Conservation (phyloP, 2,888 invertebrate species). For the Gari tellinella region DNA sequence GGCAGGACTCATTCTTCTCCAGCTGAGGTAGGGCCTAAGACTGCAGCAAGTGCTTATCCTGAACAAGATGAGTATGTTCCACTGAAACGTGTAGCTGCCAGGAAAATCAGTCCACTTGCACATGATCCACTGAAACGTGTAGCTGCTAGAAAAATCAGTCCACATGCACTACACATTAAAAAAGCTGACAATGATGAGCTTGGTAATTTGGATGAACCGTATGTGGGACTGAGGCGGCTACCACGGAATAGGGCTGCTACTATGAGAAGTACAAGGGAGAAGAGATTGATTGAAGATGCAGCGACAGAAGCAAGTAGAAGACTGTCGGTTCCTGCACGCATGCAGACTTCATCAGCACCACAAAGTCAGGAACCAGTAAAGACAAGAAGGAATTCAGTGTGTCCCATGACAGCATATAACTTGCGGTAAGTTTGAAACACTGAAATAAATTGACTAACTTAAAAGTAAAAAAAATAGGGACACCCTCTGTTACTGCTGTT, state of each 20-base stretch:
- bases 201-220: constrained; percentile 14
- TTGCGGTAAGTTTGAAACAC: constrained; percentile 29
- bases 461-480: too few species aligned
- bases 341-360: background rate
- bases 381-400: constrained; percentile 32
- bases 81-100: too few species aligned
- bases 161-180: too few species aligned
- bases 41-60: too few species aligned
- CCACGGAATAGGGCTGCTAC: background rate
- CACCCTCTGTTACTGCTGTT: too few species aligned
- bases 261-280: constrained; percentile 1
- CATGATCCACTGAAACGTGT: too few species aligned
- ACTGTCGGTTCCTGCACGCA: background rate
- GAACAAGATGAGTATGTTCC: too few species aligned
- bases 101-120: too few species aligned
- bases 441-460: too few species aligned
- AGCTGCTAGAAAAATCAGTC: too few species aligned
- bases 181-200: constrained; percentile 2
- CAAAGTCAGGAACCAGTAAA: constrained; percentile 3
- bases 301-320: background rate
- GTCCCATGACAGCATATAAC: constrained; percentile 48
- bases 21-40: too few species aligned
- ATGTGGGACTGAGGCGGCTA: constrained; percentile 25
- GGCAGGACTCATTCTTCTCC: too few species aligned
- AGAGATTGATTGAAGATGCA: constrained; percentile 1